These are phyloP conservation scores for Scrobipalpa atriplicella DNA, from an alignment of 2,888 invertebrate species.

Conservation along the genomic window DNA sequence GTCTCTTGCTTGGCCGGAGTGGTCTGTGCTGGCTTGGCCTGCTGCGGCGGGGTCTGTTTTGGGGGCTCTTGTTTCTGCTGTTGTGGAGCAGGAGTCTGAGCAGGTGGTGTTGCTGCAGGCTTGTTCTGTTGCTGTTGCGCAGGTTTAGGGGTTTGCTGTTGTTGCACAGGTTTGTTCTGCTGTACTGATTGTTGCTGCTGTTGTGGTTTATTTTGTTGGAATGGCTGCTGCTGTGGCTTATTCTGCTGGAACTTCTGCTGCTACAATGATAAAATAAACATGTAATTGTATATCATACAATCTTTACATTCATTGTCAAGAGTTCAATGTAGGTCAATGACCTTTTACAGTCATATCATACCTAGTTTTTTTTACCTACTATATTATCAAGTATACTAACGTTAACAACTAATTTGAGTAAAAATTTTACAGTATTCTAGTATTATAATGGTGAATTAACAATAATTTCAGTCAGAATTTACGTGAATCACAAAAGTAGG, in stretches of 20 bases:
- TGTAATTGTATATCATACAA: background rate
- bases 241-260: constrained; percentile 13
- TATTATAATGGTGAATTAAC: background rate
- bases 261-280: background rate
- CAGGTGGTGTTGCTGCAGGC: constrained; percentile 32
- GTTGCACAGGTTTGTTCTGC: constrained; percentile 34
- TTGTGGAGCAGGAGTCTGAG: constrained; percentile 40
- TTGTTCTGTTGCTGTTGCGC: constrained; percentile 39
- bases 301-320: background rate
- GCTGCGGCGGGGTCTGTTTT: constrained; percentile 26
- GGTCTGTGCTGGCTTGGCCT: constrained; percentile 26
- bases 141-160: constrained; percentile 37
- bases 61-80: constrained; percentile 37
- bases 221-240: constrained; percentile 38
- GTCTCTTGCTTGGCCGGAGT: constrained; percentile 23
- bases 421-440: no score
- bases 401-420: no score
- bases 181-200: constrained; percentile 35
- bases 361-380: background rate
- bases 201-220: background rate
- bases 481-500: background rate
- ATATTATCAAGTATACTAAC: no score
- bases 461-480: background rate
- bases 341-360: background rate
- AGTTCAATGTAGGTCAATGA: background rate